Evolutionary conservation across 2,797 vertebrate genomes (phyloP).

Genomic region (Eospalax fontanierii): DNA sequence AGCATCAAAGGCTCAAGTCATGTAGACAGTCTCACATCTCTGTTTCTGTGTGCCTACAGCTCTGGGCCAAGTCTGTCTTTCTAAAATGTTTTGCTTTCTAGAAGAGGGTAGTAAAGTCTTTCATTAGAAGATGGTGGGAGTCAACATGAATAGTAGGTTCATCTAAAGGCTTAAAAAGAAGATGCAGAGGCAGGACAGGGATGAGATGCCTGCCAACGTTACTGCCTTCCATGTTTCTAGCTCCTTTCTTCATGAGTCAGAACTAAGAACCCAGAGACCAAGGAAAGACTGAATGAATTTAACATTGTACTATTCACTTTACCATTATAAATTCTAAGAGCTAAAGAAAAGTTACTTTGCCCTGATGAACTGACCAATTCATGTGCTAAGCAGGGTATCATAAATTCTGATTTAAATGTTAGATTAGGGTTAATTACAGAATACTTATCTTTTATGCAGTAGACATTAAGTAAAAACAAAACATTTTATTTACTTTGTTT

Average conservation of each 20-base stretch:
- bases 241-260: background rate
- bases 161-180: background rate
- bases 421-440: conserved; percentile 61
- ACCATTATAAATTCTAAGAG: conserved; percentile 42
- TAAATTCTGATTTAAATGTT: conserved; percentile 71
- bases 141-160: background rate
- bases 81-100: conserved; percentile 24
- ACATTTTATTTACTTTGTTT: conserved; percentile 8
- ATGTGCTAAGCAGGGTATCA: conserved; percentile 2
- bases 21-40: background rate
- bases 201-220: background rate
- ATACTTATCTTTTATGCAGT: conserved; percentile 66
- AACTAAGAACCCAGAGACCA: conserved; percentile 52
- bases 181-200: background rate
- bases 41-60: background rate
- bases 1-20: background rate
- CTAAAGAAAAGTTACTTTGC: conserved; percentile 2
- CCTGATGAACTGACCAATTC: background rate
- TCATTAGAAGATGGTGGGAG: background rate
- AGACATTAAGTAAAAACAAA: conserved; percentile 6
- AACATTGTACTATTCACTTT: background rate
- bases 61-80: background rate
- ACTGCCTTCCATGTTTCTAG: background rate
- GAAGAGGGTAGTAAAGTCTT: background rate
- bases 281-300: background rate